Base-by-base conservation (phyloP, 2,797 vertebrate species). In the Periparus ater region DNA sequence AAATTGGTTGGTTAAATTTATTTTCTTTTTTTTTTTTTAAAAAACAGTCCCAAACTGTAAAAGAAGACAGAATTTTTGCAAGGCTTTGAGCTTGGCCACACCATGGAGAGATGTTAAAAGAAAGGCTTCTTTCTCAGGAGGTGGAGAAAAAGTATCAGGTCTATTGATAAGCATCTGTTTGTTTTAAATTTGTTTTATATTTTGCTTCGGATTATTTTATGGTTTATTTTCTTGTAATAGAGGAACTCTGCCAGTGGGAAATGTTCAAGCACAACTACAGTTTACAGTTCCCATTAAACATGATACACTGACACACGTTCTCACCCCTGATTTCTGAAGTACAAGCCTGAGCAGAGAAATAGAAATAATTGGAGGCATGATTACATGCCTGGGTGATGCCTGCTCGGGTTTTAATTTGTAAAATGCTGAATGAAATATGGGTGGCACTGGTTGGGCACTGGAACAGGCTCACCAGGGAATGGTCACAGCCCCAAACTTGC, bases 181-280 rank as follows among this genome's bases (percentile, higher is more conserved):
- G 2, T 72, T 90, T 95, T 61, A 54, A 67, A 76, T 78, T 40
- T 0, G 34, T 11, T 45, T 75, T 88, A 11, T 89, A 32, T 85
- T 95, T 88, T 93, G 84, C 25, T 87, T 79, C 87, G 61, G 34
- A 65, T 89, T 63, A 47, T 74, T 91, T 89, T 60, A 55, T 73
- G 13, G 44, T 63, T 84, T 81, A 32, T 91, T 93, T 91, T 88
- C 42, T 45, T 86, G 36, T 60, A 81, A 72, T 72, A 54, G 76
- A 78, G 61, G 75, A 74, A 55, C 45, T 81, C 23, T 89, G 34
- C n/a, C 53, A 53, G 67, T 77, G 61, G 30, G 22, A 71, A 71
- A 71, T 75, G 44, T 70, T 92, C 68, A 88, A 73, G 34, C 62
- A 63, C 32, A 29, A 16, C 63, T 85, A n/a, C 67, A 38, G 29